These are phyloP conservation scores for Rhadinocentrus ornatus DNA, from an alignment of 2,797 vertebrate species.

Conservation along the genomic window DNA sequence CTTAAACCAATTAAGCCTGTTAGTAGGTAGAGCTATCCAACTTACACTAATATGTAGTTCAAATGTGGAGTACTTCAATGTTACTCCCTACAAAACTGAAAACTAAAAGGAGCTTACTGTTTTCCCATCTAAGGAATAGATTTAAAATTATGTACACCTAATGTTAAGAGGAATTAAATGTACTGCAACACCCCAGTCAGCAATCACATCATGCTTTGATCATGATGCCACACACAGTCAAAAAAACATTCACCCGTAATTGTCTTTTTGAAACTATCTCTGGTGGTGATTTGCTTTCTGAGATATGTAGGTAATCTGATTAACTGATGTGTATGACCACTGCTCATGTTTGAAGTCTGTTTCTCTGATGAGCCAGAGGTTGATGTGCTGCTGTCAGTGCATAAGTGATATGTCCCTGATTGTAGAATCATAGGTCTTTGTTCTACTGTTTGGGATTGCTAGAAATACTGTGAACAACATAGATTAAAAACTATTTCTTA, in stretches of 20 bases:
- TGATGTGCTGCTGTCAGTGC: neutral
- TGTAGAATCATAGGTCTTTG: neutral
- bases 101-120: neutral
- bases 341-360: conserved; percentile 5
- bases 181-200: neutral
- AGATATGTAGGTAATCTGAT: conserved; percentile 20
- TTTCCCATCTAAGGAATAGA: accelerated
- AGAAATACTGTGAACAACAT: conserved; percentile 3
- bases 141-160: neutral
- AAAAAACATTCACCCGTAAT: neutral
- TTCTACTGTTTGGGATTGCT: conserved; percentile 14
- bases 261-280: neutral
- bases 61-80: conserved; percentile 7
- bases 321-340: conserved; percentile 4
- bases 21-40: conserved; percentile 12
- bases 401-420: conserved; percentile 4
- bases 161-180: neutral
- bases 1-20: conserved; percentile 43
- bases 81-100: neutral
- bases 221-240: neutral
- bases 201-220: neutral
- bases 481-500: conserved; percentile 72
- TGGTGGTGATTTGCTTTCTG: neutral
- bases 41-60: conserved; percentile 12
- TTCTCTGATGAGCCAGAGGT: neutral